Base-by-base conservation (phyloP, 1,140 invertebrate genomes). In the Drosophila azteca region DNA sequence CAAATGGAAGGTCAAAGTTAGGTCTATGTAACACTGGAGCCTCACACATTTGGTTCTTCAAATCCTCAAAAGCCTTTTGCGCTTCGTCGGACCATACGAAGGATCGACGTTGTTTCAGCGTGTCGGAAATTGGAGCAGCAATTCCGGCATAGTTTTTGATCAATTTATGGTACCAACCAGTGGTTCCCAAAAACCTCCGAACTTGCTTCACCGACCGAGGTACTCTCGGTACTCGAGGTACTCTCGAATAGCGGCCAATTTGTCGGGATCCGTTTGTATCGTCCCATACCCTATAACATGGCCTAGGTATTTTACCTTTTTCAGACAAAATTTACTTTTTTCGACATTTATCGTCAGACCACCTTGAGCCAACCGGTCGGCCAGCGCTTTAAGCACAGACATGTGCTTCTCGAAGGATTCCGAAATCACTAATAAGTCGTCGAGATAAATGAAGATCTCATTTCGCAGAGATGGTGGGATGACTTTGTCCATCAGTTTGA, bases 401-500 rank as follows among this genome's bases (percentile, higher is more conserved):
- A n/a, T n/a, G n/a, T n/a, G n/a, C n/a, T n/a, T n/a, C n/a, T n/a
- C n/a, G n/a, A n/a, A n/a, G n/a, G n/a, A n/a, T n/a, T n/a, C n/a
- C n/a, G n/a, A n/a, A n/a, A n/a, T n/a, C n/a, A n/a, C n/a, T n/a
- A n/a, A n/a, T n/a, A n/a, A n/a, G n/a, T n/a, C n/a, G n/a, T n/a
- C n/a, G n/a, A n/a, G n/a, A n/a, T n/a, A n/a, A 20, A 49, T 49
- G 6, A 49, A 64, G 0, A 55, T 44, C 11, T 39, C 20, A 1
- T 2, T 41, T 24, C 44, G 13, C 1, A 64, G n/a, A 3, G 41
- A 4, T 1, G 39, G 22, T 29, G 46, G 48, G 3, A 66, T 51
- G 1, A 66, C 43, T 43, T 43, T 29, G 11, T 66, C 54, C 63
- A 59, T 59, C 8, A 66, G 13, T 15, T 24, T 66, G 2, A 41